Conservation (phyloP, 2,113 vertebrate genomes). For the Rhodinocichla rosea region DNA sequence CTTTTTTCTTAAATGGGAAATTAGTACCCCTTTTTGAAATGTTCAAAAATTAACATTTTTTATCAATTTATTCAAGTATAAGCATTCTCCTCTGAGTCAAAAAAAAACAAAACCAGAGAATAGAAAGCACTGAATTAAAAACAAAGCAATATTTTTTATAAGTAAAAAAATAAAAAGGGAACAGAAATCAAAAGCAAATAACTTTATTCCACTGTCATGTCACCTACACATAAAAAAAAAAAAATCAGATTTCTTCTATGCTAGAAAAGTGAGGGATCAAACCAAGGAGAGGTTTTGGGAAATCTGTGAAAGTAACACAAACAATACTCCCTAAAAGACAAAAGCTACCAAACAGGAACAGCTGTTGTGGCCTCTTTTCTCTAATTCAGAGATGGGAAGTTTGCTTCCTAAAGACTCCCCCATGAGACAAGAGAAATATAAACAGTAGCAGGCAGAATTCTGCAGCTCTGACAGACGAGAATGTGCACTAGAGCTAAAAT, state of each 20-base stretch:
- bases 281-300: background rate
- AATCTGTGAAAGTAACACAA: background rate
- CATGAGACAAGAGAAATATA: background rate
- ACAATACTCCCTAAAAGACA: background rate
- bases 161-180: background rate
- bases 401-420: background rate
- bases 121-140: background rate
- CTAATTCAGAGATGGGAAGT: background rate
- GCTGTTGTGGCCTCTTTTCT: background rate
- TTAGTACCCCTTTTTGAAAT: background rate
- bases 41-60: background rate
- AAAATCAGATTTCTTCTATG: background rate
- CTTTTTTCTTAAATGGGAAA: background rate
- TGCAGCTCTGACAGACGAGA: background rate
- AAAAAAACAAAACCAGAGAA: background rate
- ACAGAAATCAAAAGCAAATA: background rate
- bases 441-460: background rate
- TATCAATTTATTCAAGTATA: background rate
- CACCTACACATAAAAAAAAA: background rate
- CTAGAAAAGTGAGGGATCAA: background rate
- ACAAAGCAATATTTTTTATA: background rate
- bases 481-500: background rate
- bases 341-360: background rate
- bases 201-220: background rate
- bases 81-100: background rate